Evolutionary conservation across 1,140 invertebrate species (phyloP), one percentile per base, ranked within the genome.

Genomic region (Macrocentrus cingulum): DNA sequence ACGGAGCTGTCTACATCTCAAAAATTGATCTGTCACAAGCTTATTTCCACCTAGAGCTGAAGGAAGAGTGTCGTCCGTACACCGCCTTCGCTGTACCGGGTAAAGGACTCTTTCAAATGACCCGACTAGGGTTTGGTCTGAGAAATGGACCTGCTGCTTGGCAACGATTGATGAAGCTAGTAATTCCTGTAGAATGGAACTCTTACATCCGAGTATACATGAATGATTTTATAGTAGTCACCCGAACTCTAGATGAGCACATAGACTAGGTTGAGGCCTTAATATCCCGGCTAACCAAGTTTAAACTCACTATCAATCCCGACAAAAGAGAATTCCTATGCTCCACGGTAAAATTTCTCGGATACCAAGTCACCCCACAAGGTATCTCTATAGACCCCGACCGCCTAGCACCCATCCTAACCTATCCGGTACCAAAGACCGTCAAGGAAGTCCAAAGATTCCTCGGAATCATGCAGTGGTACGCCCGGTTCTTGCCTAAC

Each of bases 41-140:
- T 0, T 64, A 60, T 18, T 60, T 56, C 50, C 69, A 74, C n/a
- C 64, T 9, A 36, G 32, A 0, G 7, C n/a, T 66, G 0, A 39
- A 23, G 51, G 58, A 23, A 44, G 54, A 61, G 60, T 57, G 29
- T 7, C 50, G 37, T 15, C 45, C 22, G 22, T 59, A 60, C 13
- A 15, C 64, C 16, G 42, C 63, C 19, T 61, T 67, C 50, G 52
- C 59, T 6, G 23, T 55, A 0, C 57, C 52, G 2, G 60, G 64
- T 20, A 62, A 61, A 34, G 66, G 67, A 2, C 59, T 68, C 9
- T 75, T 49, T 32, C 58, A 65, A 15, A 77, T 72, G 23, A 64
- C 49, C 5, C 58, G 66, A 2, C 68, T 76, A 67, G 66, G 72
- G 0, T 75, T 72, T 65, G 75, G 70, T 2, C 50, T 76, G 1